Conservation (phyloP, 1,140 invertebrate genomes). For the Solenopsis fugax region DNA sequence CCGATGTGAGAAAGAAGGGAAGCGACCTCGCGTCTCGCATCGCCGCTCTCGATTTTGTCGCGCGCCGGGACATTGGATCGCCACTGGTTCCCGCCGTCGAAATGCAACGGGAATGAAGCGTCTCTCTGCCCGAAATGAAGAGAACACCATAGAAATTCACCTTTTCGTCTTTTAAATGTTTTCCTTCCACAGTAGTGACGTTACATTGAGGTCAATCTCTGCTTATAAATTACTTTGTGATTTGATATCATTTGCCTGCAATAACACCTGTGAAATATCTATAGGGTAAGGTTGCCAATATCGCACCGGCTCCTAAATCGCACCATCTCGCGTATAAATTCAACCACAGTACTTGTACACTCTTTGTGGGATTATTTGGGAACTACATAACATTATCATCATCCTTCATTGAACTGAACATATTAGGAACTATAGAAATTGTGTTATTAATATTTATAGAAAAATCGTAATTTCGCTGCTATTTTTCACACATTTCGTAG, state of each 20-base stretch:
- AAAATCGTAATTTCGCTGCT: no score
- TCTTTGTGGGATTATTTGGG: no score
- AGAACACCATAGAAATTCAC: neutral
- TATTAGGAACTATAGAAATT: no score
- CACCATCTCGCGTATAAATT: no score
- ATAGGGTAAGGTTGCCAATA: no score
- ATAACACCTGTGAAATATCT: no score
- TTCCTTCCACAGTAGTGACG: neutral
- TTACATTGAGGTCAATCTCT: neutral
- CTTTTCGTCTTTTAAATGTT: neutral
- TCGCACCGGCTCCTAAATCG: no score
- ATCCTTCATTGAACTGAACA: no score
- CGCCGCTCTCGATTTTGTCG: constrained; percentile 63
- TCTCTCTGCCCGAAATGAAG: neutral
- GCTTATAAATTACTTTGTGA: neutral
- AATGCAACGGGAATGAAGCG: neutral
- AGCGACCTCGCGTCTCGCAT: constrained; percentile 38
- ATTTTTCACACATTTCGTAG: no score
- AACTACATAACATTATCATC: no score
- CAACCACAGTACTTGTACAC: no score
- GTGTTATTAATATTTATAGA: no score
- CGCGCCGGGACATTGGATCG: neutral
- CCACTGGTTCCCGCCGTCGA: neutral
- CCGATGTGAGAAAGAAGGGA: constrained; percentile 33
- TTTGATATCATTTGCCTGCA: neutral